Percentiles rank a stretch among this genome's conserved stretches.
Conservation (phyloP, 1,140 invertebrate genomes). For the Drosophila triauraria region DNA sequence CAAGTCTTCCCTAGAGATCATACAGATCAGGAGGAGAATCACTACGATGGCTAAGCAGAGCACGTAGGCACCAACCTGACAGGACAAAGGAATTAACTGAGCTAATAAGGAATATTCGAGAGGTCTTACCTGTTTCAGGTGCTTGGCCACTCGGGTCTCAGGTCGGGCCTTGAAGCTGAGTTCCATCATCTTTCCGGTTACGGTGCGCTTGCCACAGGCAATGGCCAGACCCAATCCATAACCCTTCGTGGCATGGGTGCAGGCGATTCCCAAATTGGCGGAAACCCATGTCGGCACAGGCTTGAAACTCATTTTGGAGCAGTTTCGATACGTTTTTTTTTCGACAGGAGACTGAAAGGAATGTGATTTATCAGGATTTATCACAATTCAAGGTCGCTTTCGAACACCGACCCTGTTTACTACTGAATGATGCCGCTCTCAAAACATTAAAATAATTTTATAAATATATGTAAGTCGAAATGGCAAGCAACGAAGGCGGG, state of each 20-base stretch:
- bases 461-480: background rate
- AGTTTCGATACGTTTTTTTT: background rate
- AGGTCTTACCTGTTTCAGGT: constrained; percentile 37
- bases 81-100: too few relatives aligned
- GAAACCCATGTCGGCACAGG: constrained; percentile 29
- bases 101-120: too few relatives aligned
- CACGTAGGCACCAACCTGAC: constrained; percentile 29
- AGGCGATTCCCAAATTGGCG: constrained; percentile 58
- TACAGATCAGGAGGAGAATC: background rate
- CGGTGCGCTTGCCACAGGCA: constrained; percentile 51
- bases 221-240: constrained; percentile 53
- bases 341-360: background rate
- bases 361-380: background rate
- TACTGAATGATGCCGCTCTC: constrained; percentile 13
- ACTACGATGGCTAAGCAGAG: background rate
- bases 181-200: constrained; percentile 38
- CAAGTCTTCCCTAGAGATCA: too few relatives aligned
- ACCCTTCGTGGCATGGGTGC: constrained; percentile 55
- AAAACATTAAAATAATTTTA: background rate
- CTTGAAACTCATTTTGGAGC: background rate
- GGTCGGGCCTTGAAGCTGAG: constrained; percentile 33
- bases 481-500: background rate
- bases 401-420: background rate
- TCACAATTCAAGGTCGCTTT: too few relatives aligned
- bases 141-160: background rate